A percentile compares a stretch with the other conserved stretches of the same genome.
Evolutionary conservation across 2,113 vertebrate genomes (phyloP).

Genomic region (Cinclus cinclus): DNA sequence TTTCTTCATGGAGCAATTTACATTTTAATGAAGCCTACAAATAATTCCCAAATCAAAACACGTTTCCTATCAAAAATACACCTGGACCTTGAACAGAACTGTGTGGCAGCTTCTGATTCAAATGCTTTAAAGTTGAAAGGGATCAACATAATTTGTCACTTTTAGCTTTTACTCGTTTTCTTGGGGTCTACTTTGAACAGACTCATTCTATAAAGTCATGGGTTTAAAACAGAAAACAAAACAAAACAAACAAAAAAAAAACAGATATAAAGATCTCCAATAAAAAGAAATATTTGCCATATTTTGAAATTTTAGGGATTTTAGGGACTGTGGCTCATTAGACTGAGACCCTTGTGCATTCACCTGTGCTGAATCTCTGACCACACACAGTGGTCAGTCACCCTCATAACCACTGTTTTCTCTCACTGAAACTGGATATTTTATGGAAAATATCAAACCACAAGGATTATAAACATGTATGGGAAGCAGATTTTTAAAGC

Average conservation of each 20-base stretch:
- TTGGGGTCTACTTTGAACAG: background rate
- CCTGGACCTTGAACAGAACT: background rate
- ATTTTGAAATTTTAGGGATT: background rate
- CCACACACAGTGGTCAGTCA: background rate
- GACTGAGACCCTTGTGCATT: background rate
- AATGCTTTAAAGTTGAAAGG: background rate
- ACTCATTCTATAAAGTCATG: background rate
- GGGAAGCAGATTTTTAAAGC: background rate
- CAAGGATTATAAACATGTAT: background rate
- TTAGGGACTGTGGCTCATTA: background rate
- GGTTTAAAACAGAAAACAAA: background rate
- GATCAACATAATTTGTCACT: background rate
- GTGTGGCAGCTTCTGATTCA: background rate
- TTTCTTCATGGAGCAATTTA: slow-evolving; percentile 29
- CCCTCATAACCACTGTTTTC: background rate
- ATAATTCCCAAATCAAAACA: slow-evolving; percentile 39
- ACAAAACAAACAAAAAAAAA: background rate
- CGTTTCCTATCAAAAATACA: background rate
- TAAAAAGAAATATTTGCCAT: background rate
- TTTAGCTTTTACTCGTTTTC: background rate
- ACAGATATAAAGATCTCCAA: background rate
- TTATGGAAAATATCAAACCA: background rate
- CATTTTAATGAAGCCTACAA: slow-evolving; percentile 40
- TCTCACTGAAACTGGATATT: background rate
- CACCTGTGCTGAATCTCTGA: background rate